phyloP scores from a whole-genome alignment of 2,797 vertebrate genomes.

The Mycteria americana region DNA sequence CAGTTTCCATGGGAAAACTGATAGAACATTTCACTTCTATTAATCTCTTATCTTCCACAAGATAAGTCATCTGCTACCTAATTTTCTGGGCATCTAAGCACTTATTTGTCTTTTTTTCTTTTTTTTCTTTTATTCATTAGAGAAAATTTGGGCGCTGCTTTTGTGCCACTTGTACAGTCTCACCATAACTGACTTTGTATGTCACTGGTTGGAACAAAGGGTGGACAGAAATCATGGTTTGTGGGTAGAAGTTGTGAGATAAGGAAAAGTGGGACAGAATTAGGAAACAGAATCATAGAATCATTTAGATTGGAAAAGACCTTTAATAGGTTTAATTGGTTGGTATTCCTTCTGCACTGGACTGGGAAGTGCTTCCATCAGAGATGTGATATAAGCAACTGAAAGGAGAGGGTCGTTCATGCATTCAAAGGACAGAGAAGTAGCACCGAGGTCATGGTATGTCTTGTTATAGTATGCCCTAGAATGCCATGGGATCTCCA shows the following conservation, averaged over 20 bases:
- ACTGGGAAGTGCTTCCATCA: background rate
- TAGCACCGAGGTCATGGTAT: background rate
- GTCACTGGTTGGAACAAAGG: background rate
- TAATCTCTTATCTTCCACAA: constrained; percentile 25
- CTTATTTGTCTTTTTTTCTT: background rate
- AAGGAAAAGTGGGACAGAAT: background rate
- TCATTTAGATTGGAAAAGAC: background rate
- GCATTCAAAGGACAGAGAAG: background rate
- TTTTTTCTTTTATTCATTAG: background rate
- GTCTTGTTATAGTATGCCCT: background rate
- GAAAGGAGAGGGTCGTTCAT: background rate
- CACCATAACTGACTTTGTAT: background rate
- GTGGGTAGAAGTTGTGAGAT: background rate
- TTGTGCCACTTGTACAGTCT: background rate
- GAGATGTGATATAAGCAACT: background rate
- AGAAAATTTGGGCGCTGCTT: background rate
- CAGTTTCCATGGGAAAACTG: constrained; percentile 22
- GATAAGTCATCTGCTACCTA: constrained; percentile 1
- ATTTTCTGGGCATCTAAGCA: background rate
- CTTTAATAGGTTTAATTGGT: background rate
- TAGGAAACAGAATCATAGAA: background rate
- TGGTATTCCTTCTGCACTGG: background rate
- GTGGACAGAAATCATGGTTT: background rate
- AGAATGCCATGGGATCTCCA: background rate
- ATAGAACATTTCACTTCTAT: background rate